Conservation (phyloP, 2,797 vertebrate genomes). For the Bryconaethiops microstoma region DNA sequence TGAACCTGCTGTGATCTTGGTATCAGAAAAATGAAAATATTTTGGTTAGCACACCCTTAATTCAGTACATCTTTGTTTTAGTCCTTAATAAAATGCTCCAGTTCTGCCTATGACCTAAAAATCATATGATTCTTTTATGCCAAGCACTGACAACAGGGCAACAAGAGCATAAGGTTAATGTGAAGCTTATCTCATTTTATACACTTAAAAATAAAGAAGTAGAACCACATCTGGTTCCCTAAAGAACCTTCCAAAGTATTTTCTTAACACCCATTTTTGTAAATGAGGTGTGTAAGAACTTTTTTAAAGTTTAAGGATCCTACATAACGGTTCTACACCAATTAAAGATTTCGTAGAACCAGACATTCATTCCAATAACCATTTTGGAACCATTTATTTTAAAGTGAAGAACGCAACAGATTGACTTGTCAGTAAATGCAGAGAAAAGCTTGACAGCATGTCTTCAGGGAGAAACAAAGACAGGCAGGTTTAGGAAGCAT, state of each 20-base stretch:
- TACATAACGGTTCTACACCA: neutral
- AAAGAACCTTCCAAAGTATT: neutral
- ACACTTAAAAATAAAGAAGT: neutral
- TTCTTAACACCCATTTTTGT: neutral
- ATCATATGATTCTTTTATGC: neutral
- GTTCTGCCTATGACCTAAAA: neutral
- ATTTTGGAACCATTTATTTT: neutral
- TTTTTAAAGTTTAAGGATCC: neutral
- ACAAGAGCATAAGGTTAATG: neutral
- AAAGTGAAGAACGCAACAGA: conserved; percentile 13
- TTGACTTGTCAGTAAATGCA: conserved; percentile 60
- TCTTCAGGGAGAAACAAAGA: conserved; percentile 58
- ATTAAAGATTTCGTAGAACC: neutral
- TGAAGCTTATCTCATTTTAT: neutral
- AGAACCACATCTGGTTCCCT: neutral
- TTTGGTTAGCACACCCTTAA: neutral
- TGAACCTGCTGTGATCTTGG: conserved; percentile 77
- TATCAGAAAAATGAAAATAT: conserved; percentile 22
- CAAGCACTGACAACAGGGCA: too few species aligned
- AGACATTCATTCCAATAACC: neutral
- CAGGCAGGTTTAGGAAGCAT: conserved; percentile 66
- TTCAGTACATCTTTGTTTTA: neutral
- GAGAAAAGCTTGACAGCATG: conserved; percentile 50
- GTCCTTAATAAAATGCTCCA: neutral
- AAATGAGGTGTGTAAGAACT: neutral